A percentile compares a stretch with the other conserved stretches of the same genome.
Evolutionary conservation across 1,140 invertebrate genomes (phyloP).

Genomic region (Fopius arisanus): DNA sequence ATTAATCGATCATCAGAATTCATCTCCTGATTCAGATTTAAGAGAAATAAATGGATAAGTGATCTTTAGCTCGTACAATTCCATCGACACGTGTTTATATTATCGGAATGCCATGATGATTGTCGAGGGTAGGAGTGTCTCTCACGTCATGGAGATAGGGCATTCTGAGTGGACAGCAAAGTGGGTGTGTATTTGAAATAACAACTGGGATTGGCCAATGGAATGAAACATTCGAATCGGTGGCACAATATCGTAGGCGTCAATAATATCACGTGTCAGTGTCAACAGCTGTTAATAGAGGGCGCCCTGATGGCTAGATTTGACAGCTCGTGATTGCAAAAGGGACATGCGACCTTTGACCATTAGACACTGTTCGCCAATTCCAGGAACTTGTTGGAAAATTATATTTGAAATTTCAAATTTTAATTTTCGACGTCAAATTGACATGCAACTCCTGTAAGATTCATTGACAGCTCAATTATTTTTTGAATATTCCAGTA

Average conservation of each 20-base stretch:
- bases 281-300: not conserved
- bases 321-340: no score
- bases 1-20: not conserved
- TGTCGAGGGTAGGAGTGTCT: constrained; percentile 17
- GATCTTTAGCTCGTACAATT: not conserved
- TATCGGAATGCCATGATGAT: not conserved
- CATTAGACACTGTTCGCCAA: no score
- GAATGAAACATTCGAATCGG: not conserved
- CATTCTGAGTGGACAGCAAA: constrained; percentile 5
- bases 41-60: not conserved
- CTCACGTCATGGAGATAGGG: not conserved
- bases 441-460: no score
- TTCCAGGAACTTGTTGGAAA: no score
- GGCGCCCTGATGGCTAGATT: not conserved
- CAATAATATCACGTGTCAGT: not conserved
- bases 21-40: not conserved
- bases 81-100: not conserved
- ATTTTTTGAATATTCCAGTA: no score
- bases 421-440: no score
- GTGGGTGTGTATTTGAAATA: constrained; percentile 9
- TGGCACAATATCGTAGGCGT: not conserved
- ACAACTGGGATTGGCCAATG: not conserved
- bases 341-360: no score
- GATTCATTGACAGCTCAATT: no score
- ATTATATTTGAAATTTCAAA: no score